A percentile compares a stretch with the other conserved stretches of the same genome.
Evolutionary conservation across 2,888 invertebrate species (phyloP).

Genomic region (Leptinotarsa juncta): DNA sequence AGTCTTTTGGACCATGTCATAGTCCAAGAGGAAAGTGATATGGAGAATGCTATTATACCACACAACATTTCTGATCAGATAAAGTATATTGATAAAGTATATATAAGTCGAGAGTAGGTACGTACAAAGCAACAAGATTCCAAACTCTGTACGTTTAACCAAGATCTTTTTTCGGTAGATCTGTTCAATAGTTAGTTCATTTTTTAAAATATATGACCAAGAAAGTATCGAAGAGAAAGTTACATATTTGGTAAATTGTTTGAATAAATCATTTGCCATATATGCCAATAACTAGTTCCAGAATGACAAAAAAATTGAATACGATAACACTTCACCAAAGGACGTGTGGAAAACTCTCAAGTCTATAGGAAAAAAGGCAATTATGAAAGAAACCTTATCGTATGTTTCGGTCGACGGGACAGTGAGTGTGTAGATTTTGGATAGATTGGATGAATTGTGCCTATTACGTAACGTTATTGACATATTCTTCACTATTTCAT

Average conservation of each 20-base stretch:
- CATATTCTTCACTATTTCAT: no score
- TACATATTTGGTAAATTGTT: slow-evolving; percentile 16
- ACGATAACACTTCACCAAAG: no score
- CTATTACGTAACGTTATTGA: no score
- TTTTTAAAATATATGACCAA: slow-evolving; percentile 17
- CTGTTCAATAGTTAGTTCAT: slow-evolving; percentile 9
- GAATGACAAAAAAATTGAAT: background rate
- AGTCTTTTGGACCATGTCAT: background rate
- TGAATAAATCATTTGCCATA: slow-evolving; percentile 11
- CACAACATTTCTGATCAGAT: background rate
- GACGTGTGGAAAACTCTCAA: no score
- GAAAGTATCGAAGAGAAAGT: background rate
- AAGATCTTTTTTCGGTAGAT: slow-evolving; percentile 1
- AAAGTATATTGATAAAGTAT: no score
- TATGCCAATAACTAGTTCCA: background rate
- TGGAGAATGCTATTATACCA: background rate
- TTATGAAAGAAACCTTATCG: no score
- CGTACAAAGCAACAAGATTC: background rate
- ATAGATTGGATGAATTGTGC: no score
- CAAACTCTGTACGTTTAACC: background rate
- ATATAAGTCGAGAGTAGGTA: background rate
- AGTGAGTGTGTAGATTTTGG: no score
- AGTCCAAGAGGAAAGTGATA: background rate
- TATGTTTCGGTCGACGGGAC: no score
- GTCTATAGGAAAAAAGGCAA: no score